Evolutionary conservation across 2,888 invertebrate genomes (phyloP), one percentile per base, ranked within the genome.

Genomic region (Escarpia spicata): DNA sequence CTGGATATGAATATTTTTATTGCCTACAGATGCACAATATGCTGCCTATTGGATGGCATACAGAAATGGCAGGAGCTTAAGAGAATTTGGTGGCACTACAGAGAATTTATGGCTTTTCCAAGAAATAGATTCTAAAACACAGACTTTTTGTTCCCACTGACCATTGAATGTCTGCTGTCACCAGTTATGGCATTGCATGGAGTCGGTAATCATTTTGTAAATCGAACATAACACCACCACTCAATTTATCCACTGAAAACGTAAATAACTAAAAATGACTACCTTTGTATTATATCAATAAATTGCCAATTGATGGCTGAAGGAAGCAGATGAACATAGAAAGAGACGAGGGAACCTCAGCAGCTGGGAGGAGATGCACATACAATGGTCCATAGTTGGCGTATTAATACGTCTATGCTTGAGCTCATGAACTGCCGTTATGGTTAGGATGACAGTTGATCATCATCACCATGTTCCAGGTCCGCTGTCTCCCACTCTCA

Each of bases 401-500:
- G n/a, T n/a, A 75, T 75, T 15, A 26, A 26, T n/a, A 75, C 37
- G 37, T 37, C 37, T 37, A 37, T 37, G 37, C 75, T 26, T 75
- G 19, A 10, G 60, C 19, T 60, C 12, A 45, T 60, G 19, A 60
- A 26, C 60, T 19, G 19, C 60, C 60, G 15, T 15, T 4, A 75
- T 75, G 75, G 75, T 26, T 75, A 75, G 26, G 75, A 75, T 75
- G 75, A 75, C 75, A 26, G 26, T 26, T 75, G 75, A 92, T 43
- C 89, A 92, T 92, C 15, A 60, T 92, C 26, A 58, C n/a, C 43
- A 37, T 52, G 12, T 95, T 94, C 19, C 94, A 95, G 96, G 95
- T 92, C 96, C 96, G 15, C 93, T 96, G 45, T 96, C 96, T 26
- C 93, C 93, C 0, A 93, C 93, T 91, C 91, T 93, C 37, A 75